Evolutionary conservation across 2,113 vertebrate species (phyloP).

Genomic region (Poeciliopsis retropinna): DNA sequence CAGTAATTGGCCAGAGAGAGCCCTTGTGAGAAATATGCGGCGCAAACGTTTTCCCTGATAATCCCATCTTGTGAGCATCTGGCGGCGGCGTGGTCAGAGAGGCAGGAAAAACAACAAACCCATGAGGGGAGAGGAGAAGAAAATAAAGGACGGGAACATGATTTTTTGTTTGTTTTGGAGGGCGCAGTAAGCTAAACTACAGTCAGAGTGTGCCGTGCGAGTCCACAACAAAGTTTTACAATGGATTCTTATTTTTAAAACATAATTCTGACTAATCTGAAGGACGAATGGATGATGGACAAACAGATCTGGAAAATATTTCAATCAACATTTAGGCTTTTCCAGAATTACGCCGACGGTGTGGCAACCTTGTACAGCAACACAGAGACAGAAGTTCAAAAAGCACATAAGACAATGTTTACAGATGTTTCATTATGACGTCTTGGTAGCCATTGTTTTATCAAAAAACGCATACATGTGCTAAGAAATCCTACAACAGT

Average conservation of each 20-base stretch:
- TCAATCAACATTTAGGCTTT: neutral
- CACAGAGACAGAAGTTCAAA: neutral
- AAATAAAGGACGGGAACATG: slow-evolving; percentile 50
- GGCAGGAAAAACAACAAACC: slow-evolving; percentile 64
- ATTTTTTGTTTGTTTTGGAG: slow-evolving; percentile 9
- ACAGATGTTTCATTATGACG: neutral
- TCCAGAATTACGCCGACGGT: neutral
- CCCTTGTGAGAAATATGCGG: slow-evolving; percentile 76
- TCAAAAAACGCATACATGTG: slow-evolving; percentile 10
- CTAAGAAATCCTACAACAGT: slow-evolving; percentile 16
- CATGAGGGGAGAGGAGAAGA: slow-evolving; percentile 49
- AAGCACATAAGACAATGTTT: neutral
- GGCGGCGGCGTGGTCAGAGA: slow-evolving; percentile 64
- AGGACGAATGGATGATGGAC: too few relatives aligned
- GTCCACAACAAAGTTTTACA: slow-evolving; percentile 10
- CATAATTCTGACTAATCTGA: too few relatives aligned
- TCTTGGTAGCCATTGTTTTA: neutral
- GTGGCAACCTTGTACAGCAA: neutral
- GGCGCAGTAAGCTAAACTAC: neutral
- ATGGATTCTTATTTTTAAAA: neutral
- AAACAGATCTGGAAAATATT: neutral
- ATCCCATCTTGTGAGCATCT: slow-evolving; percentile 77
- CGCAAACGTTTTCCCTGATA: slow-evolving; percentile 74
- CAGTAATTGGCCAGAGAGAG: slow-evolving; percentile 75
- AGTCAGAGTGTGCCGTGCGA: slow-evolving; percentile 17